phyloP scores from a whole-genome alignment of 1,140 invertebrate species.

The Drosophila trapezifrons region DNA sequence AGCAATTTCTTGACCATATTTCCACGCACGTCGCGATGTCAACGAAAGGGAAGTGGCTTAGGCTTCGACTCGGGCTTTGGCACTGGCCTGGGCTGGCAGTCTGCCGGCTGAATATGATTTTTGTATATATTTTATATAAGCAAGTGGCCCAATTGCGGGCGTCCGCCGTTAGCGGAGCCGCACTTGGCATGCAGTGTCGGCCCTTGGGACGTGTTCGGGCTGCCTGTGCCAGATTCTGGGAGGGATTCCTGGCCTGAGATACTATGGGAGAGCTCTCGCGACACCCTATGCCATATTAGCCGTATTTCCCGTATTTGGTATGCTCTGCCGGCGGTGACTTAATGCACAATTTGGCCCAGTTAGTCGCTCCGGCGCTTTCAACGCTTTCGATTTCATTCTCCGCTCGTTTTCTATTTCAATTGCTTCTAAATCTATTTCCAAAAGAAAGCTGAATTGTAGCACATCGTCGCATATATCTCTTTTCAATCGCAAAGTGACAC shows the following conservation, averaged over 20 bases:
- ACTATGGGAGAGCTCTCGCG: background rate
- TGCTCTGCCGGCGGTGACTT: conserved; percentile 63
- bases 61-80: background rate
- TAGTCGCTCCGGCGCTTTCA: conserved; percentile 65
- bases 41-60: conserved; percentile 79
- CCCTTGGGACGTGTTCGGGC: conserved; percentile 40
- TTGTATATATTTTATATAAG: conserved; percentile 76
- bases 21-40: conserved; percentile 70
- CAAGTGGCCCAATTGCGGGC: conserved; percentile 68
- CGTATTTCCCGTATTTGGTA: conserved; percentile 65
- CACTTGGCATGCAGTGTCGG: conserved; percentile 68
- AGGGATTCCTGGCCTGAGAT: conserved; percentile 12
- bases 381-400: conserved; percentile 80
- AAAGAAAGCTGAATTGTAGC: conserved; percentile 77
- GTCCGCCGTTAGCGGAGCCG: conserved; percentile 60
- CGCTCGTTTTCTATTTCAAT: conserved; percentile 77
- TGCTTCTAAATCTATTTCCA: conserved; percentile 76
- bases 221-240: conserved; percentile 74
- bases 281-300: background rate
- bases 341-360: conserved; percentile 75
- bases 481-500: conserved; percentile 73
- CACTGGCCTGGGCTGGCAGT: background rate
- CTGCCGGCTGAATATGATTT: conserved; percentile 67
- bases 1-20: conserved; percentile 80
- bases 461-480: conserved; percentile 61